phyloP scores from a whole-genome alignment of 30 jellyfish, hydroid and myxozoan genomes.

The Hydra vulgaris region DNA sequence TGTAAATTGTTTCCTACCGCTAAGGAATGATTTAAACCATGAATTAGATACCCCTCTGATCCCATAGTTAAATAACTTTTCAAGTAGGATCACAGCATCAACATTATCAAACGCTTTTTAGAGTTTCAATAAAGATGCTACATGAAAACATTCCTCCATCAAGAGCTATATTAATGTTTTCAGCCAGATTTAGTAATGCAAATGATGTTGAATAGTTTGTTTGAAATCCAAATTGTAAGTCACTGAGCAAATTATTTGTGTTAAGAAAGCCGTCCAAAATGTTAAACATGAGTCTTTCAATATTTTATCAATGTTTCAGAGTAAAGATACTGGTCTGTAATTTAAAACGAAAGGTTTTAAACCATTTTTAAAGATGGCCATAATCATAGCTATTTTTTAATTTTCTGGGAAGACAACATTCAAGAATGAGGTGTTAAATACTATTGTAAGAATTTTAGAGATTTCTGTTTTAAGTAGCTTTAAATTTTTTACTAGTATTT shows the following conservation, averaged over 20 bases:
- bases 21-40: background rate
- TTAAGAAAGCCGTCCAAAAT: background rate
- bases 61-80: background rate
- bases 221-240: background rate
- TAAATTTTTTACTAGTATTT: no score
- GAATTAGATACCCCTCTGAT: background rate
- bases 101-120: background rate
- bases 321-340: no score
- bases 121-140: background rate
- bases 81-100: background rate
- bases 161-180: background rate
- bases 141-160: background rate
- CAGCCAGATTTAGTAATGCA: background rate
- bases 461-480: no score
- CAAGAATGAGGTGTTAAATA: no score
- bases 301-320: no score
- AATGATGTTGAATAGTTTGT: background rate
- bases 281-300: no score
- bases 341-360: no score
- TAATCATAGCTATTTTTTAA: no score
- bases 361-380: no score
- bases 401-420: no score
- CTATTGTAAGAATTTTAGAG: no score
- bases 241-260: background rate
- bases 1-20: background rate